These are phyloP conservation scores for Gonocerus acuteangulatus DNA, from an alignment of 2,888 invertebrate genomes.

Conservation along the genomic window DNA sequence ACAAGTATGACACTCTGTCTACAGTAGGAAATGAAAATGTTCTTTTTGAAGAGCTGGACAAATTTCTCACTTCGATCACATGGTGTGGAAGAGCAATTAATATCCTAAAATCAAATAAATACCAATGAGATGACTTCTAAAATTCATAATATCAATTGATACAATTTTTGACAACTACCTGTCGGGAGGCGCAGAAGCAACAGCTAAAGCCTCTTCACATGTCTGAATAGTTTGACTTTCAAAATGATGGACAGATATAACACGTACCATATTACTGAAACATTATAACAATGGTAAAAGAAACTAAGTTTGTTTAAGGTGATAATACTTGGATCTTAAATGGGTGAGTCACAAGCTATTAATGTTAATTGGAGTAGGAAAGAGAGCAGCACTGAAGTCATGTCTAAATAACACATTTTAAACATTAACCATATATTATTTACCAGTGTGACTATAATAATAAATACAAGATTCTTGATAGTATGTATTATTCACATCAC, in stretches of 20 bases:
- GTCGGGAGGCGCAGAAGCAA: conserved; percentile 53
- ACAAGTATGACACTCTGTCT: conserved; percentile 58
- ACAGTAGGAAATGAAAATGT: conserved; percentile 64
- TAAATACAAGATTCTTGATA: no score
- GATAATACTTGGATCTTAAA: no score
- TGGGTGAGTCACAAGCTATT: no score
- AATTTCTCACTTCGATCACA: conserved; percentile 53
- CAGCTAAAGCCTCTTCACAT: conserved; percentile 58
- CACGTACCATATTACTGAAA: conserved; percentile 53
- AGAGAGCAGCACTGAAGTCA: no score
- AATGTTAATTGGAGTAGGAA: no score
- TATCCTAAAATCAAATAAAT: conserved; percentile 43
- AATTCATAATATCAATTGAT: not conserved
- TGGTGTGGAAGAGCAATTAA: conserved; percentile 55
- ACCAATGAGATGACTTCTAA: not conserved
- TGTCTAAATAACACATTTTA: no score
- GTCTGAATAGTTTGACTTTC: conserved; percentile 56
- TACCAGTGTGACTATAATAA: no score
- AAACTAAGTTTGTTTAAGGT: no score
- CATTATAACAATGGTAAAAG: not conserved
- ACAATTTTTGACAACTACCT: conserved; percentile 31
- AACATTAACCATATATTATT: no score
- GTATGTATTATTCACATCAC: no score
- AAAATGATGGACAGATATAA: conserved; percentile 62
- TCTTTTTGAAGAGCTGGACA: conserved; percentile 41